Evolutionary conservation across 2,797 vertebrate species (phyloP).

Genomic region (Periparus ater): DNA sequence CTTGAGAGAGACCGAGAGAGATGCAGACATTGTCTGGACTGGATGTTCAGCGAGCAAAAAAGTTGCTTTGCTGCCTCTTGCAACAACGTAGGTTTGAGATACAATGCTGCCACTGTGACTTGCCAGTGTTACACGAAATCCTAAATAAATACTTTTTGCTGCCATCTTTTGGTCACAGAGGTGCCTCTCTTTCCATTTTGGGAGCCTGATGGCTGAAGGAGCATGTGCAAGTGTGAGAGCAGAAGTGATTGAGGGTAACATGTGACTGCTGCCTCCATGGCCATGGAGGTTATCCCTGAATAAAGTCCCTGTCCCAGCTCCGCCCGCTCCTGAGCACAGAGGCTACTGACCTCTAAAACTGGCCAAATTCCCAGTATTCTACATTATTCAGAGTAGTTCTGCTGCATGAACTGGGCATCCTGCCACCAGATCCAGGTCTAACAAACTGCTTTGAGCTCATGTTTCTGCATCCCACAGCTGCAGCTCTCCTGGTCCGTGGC

Average conservation of each 20-base stretch:
- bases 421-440: constrained; percentile 34
- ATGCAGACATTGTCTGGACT: background rate
- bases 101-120: background rate
- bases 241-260: background rate
- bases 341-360: constrained; percentile 34
- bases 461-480: background rate
- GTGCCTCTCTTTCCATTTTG: constrained; percentile 13
- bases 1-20: background rate
- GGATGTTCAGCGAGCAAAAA: background rate
- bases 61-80: background rate
- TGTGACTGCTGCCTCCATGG: background rate
- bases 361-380: constrained; percentile 41
- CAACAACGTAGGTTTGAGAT: background rate
- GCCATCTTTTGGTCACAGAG: constrained; percentile 61
- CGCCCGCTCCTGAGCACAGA: background rate
- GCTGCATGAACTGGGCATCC: constrained; percentile 47
- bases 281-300: background rate
- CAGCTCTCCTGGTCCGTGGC: background rate
- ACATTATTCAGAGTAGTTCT: constrained; percentile 45
- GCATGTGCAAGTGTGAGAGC: constrained; percentile 26
- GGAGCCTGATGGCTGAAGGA: constrained; percentile 2
- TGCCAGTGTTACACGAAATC: background rate
- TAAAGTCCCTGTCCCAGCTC: constrained; percentile 26
- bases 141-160: constrained; percentile 58
- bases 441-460: background rate